Base-by-base conservation (phyloP, 1,140 invertebrate species). In the Trachelipus rathkii region DNA sequence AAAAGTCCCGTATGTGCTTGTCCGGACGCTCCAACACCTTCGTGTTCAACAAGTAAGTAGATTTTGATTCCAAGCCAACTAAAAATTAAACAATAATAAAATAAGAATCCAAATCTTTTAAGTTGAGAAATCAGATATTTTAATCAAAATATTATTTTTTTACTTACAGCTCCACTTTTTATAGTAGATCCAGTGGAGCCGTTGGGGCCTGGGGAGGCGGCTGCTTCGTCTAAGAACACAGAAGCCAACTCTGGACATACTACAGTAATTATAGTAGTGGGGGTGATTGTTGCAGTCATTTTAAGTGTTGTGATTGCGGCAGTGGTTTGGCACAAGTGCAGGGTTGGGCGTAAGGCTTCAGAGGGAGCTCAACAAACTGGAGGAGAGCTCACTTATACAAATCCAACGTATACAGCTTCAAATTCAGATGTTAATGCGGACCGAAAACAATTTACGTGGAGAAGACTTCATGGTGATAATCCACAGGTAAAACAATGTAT, bases 1-100 rank as follows among this genome's bases (percentile, higher is more conserved):
- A n/a, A n/a, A 88, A 75, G 91, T 90, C n/a, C n/a, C 78, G 89
- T n/a, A 0, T 97, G 95, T 79, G 90, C 90, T 0, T 95, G 94
- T 86, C 91, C 93, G 75, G 90, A 94, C 71, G 91, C 44, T 7
- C 77, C 60, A 9, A 74, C 66, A 9, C 73, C 73, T 15, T 67
- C 44, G 46, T 75, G n/a, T n/a, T 75, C 73, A 33, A 72, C 71
- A 13, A 45, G 71, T 72, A 45, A n/a, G n/a, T n/a, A 33, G 33
- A 33, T 33, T 33, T 33, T 33, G 33, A 33, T 6, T 33, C n/a
- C 33, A 33, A 33, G 33, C 2, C 1, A 33, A n/a, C 33, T 33
- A 3, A 33, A 33, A 33, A 33, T 33, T 33, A 33, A 33, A 33
- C n/a, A n/a, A 33, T n/a, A n/a, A n/a, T n/a, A 3, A 33, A 33